Base-by-base conservation (phyloP, 2,888 invertebrate genomes). In the Drepanosiphum platanoidis region DNA sequence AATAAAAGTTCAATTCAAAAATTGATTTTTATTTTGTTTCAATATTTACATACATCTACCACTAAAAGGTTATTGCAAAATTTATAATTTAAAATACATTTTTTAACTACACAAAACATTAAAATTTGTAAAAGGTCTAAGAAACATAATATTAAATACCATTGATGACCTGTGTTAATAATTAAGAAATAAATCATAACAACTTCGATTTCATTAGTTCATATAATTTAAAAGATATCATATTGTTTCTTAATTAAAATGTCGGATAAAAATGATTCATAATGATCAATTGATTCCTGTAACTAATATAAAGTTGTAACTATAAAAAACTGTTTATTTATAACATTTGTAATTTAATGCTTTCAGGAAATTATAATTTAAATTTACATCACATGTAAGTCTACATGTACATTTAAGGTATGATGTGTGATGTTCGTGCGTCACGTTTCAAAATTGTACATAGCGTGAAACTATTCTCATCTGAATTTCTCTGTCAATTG, bases 201-300 rank as follows among this genome's bases (percentile, higher is more conserved):
- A 70, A 70, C 27, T 70, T 71, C 27, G 27, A 34, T 70, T 58
- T 39, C 13, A 46, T 66, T 42, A n/a, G 3, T 5, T 70, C 34
- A 34, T 80, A 42, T 79, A 66, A 46, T 34, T n/a, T 42, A 39
- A 39, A 46, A 32, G 8, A 22, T 30, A 72, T 72, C 42, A 72
- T 30, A 46, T 74, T 74, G 32, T 46, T 52, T 18, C 32, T 22
- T 46, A 8, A 4, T 74, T 74, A 46, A 74, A 74, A 22, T 32
- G 30, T 15, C 11, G 34, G 15, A 27, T 34, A 52, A 34, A 58
- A 75, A 52, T 74, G 22, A 52, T 61, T 58, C 15, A 75, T 32
- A 30, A 64, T 36, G 1, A 27, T 30, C 27, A 0, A 70, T 71
- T 58, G 9, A 58, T 39, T 58, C n/a, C 13, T 68, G 1, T 3